Percentiles rank a stretch among this genome's conserved stretches.
Conservation (phyloP, 2,113 vertebrate species). For the Egretta garzetta region DNA sequence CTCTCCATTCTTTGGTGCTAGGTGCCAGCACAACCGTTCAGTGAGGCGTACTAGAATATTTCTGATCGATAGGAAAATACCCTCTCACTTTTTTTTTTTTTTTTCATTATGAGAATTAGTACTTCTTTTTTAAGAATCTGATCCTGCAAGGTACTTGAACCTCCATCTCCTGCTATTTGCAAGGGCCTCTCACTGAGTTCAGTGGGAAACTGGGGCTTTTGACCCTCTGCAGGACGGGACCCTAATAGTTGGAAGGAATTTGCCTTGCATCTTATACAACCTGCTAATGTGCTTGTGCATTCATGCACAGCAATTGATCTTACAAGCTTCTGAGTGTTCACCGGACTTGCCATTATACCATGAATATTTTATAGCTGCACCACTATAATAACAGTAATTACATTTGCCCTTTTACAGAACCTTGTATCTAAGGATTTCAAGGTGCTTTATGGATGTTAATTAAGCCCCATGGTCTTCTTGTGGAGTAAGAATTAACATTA, state of each 20-base stretch:
- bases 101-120: background rate
- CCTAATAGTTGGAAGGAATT: background rate
- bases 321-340: slow-evolving; percentile 14
- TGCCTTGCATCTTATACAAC: background rate
- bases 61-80: background rate
- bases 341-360: slow-evolving; percentile 39
- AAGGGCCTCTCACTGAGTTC: background rate
- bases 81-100: no score
- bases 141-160: background rate
- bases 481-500: slow-evolving; percentile 11
- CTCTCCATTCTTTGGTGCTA: background rate
- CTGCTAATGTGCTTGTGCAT: slow-evolving; percentile 38
- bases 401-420: slow-evolving; percentile 55
- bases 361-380: slow-evolving; percentile 58
- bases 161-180: background rate
- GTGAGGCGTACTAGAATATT: background rate
- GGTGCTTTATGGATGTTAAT: slow-evolving; percentile 42
- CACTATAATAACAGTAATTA: slow-evolving; percentile 53
- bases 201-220: background rate
- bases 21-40: background rate
- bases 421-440: slow-evolving; percentile 37
- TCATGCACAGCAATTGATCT: slow-evolving; percentile 56
- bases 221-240: background rate
- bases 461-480: background rate
- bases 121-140: background rate